Conservation (phyloP, 2,888 invertebrate species). For the Macaria liturata region DNA sequence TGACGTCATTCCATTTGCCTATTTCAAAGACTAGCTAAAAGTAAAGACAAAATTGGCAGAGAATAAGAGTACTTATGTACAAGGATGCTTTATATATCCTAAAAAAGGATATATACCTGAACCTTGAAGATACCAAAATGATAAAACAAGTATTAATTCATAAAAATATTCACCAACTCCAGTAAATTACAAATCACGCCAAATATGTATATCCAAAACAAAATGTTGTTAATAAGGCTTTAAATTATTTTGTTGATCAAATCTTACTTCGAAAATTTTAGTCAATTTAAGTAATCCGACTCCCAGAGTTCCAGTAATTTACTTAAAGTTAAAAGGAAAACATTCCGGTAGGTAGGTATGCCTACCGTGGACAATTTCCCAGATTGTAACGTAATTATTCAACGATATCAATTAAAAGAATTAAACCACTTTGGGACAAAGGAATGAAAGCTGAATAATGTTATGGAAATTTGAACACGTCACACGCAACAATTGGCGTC, state of each 20-base stretch:
- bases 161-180: too few relatives aligned
- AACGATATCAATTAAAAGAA: too few relatives aligned
- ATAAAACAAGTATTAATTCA: too few relatives aligned
- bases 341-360: neutral
- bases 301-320: conserved; percentile 13
- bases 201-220: too few relatives aligned
- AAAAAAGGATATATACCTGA: too few relatives aligned
- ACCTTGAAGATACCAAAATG: too few relatives aligned
- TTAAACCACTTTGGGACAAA: conserved; percentile 2
- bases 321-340: conserved; percentile 19
- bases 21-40: neutral
- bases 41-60: neutral
- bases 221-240: neutral
- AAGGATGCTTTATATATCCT: too few relatives aligned
- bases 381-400: neutral
- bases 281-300: conserved; percentile 14
- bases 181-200: too few relatives aligned
- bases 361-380: too few relatives aligned
- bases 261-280: conserved; percentile 10
- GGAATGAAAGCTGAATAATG: conserved; percentile 20
- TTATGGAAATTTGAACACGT: conserved; percentile 28
- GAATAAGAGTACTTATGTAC: too few relatives aligned
- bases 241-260: conserved; percentile 6
- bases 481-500: conserved; percentile 29
- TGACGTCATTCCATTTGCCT: neutral